A percentile compares a stretch with the other conserved stretches of the same genome.
phyloP scores from a whole-genome alignment of 1,140 invertebrate genomes.

The Monochamus saltuarius region DNA sequence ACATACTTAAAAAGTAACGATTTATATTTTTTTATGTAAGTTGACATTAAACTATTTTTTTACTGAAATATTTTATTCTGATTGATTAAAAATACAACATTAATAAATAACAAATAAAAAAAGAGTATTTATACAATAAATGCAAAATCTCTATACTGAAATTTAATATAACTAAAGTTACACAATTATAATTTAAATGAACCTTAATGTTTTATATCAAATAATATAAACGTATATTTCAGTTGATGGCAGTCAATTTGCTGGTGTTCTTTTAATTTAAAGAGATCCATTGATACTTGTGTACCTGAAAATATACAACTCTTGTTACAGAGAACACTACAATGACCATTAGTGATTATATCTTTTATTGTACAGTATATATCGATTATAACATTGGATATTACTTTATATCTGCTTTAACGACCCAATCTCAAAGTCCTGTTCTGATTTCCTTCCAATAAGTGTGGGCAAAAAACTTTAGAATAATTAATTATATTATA shows the following conservation, averaged over 20 bases:
- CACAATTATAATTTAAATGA: conserved; percentile 17
- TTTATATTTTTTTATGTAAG: no score
- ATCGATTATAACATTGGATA: no score
- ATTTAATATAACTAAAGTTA: conserved; percentile 16
- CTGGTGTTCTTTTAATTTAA: conserved; percentile 2
- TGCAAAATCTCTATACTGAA: conserved; percentile 21
- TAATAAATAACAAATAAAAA: conserved; percentile 12
- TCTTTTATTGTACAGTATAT: no score
- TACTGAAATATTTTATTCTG: conserved; percentile 20
- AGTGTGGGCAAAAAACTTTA: no score
- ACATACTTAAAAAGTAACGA: no score
- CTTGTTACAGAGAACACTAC: no score
- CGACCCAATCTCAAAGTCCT: no score
- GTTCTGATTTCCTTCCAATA: no score
- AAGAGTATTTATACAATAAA: conserved; percentile 16
- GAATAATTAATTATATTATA: no score
- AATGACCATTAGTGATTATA: no score
- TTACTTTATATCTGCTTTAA: no score
- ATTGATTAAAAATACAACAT: conserved; percentile 13
- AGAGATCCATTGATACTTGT: not conserved
- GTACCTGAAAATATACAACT: not conserved
- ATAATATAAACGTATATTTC: conserved; percentile 9
- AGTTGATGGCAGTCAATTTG: conserved; percentile 9
- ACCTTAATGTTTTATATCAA: conserved; percentile 13
- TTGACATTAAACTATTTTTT: conserved; percentile 3